phyloP scores from a whole-genome alignment of 2,888 invertebrate genomes.

The Byasa hedistus region DNA sequence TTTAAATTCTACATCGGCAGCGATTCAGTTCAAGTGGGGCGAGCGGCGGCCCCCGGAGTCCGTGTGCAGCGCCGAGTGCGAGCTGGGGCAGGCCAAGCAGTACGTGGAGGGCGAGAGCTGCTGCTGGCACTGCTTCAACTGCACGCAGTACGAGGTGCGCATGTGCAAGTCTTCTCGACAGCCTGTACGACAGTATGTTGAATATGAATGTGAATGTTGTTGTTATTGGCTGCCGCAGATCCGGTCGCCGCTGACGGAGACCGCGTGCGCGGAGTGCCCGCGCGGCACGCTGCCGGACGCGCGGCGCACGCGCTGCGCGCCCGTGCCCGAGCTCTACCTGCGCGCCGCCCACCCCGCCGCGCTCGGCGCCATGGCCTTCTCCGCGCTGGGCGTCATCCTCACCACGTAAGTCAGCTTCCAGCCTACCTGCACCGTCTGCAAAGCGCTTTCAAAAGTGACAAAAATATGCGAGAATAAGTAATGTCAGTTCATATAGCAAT shows the following conservation, averaged over 20 bases:
- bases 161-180: too few species aligned
- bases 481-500: too few species aligned
- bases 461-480: too few species aligned
- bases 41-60: slow-evolving; percentile 90
- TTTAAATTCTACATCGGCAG: slow-evolving; percentile 58
- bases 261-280: slow-evolving; percentile 90
- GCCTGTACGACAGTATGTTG: too few species aligned
- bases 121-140: slow-evolving; percentile 93
- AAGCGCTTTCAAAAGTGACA: too few species aligned
- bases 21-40: slow-evolving; percentile 89
- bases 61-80: slow-evolving; percentile 94
- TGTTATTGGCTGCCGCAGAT: slow-evolving; percentile 85
- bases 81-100: slow-evolving; percentile 93
- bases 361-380: slow-evolving; percentile 93
- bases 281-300: slow-evolving; percentile 90
- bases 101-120: slow-evolving; percentile 96
- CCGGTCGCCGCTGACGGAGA: slow-evolving; percentile 88
- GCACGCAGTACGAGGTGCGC: slow-evolving; percentile 75
- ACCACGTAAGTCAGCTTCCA: slow-evolving; percentile 71
- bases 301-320: slow-evolving; percentile 85
- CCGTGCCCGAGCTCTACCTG: slow-evolving; percentile 91
- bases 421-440: too few species aligned
- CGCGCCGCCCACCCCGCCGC: slow-evolving; percentile 91
- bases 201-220: too few species aligned
- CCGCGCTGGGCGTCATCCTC: slow-evolving; percentile 89